phyloP scores from a whole-genome alignment of 2,888 invertebrate species.

The Sicus ferrugineus region DNA sequence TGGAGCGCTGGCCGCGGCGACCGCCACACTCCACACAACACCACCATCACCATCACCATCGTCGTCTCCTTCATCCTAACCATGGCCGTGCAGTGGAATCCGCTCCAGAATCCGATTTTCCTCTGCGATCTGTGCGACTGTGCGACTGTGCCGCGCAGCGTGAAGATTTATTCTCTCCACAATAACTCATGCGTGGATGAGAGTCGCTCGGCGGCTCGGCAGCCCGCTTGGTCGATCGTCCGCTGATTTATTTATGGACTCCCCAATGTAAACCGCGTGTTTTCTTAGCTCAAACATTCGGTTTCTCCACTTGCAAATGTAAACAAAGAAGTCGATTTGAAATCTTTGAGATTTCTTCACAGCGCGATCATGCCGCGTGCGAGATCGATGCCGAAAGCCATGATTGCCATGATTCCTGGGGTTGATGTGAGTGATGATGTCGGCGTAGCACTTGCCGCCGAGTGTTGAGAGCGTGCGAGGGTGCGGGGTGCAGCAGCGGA shows the following conservation, averaged over 20 bases:
- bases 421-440: constrained; percentile 2
- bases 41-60: not conserved
- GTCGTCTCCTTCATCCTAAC: not conserved
- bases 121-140: constrained; percentile 11
- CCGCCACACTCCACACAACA: constrained; percentile 23
- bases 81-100: constrained; percentile 2
- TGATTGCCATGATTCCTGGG: not conserved
- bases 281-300: constrained; percentile 40
- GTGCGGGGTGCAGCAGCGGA: not conserved
- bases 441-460: not conserved
- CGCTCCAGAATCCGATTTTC: too few species aligned
- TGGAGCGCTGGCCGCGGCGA: not conserved
- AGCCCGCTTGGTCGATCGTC: constrained; percentile 29
- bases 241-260: constrained; percentile 59
- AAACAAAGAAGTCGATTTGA: constrained; percentile 17
- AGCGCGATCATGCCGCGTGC: not conserved
- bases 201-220: constrained; percentile 29
- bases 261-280: constrained; percentile 48
- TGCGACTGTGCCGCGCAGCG: constrained; percentile 44
- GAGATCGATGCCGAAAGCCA: not conserved
- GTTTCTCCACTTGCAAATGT: constrained; percentile 20
- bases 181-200: constrained; percentile 53
- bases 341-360: constrained; percentile 8
- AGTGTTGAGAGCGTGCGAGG: not conserved
- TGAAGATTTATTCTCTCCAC: constrained; percentile 59